Evolutionary conservation across 2,113 vertebrate species (phyloP), one percentile per base, ranked within the genome.

Genomic region (Panthera uncia): DNA sequence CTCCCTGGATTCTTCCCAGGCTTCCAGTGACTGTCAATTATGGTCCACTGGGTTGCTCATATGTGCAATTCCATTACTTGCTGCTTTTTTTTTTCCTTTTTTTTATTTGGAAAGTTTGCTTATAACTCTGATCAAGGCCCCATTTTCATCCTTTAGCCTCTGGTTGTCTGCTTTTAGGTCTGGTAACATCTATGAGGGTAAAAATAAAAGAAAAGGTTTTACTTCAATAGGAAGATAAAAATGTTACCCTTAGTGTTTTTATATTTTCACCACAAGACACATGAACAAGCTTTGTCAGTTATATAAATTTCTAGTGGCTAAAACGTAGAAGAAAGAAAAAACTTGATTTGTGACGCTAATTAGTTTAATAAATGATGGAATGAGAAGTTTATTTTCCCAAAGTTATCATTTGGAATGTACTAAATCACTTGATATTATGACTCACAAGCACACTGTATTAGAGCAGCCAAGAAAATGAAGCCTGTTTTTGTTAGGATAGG

Each of bases 131-230:
- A 99, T 99, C 99, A 99, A 99, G 98, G 99, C 99, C 98, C 99
- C 99, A 86, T 99, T 99, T 99, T 99, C 99, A 98, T 99, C 99
- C 99, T 99, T 99, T 99, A 99, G 99, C 99, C 99, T 99, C 99
- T 99, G 99, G 99, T 99, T 99, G 99, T 99, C 99, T 98, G 99
- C 99, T 99, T 99, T 99, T 99, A 99, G 99, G 99, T 99, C 99
- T 98, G 99, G 99, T 99, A 99, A 99, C 99, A 99, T 99, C 99
- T 99, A 98, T 14, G 48, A 98, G 41, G 97, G 92, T 45, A 91
- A 98, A 96, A 97, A 97, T 0, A 48, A 95, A 98, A 97, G n/a
- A 79, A 0, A 9, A 89, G 1, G 1, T 97, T 98, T 98, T 93
- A 93, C 57, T 95, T 90, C n/a, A 83, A 61, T 25, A 94, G 66